phyloP scores from a whole-genome alignment of 2,888 invertebrate genomes.

The Folsomia candida region DNA sequence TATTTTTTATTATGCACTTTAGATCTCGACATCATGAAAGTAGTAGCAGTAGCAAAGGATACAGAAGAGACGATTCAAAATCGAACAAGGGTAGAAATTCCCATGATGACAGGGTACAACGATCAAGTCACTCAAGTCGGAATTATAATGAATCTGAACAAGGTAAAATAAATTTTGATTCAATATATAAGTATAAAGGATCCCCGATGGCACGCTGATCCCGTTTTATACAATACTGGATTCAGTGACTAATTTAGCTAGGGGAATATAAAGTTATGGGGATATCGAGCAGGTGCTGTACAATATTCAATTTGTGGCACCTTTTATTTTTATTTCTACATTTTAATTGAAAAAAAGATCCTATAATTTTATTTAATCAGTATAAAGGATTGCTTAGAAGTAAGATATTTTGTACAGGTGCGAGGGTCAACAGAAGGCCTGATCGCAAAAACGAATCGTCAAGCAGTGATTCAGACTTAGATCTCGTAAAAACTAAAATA shows the following conservation, averaged over 20 bases:
- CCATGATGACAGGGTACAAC: no score
- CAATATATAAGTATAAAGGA: no score
- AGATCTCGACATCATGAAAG: not conserved
- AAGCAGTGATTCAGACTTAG: slow-evolving; percentile 40
- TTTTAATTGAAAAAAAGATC: not conserved
- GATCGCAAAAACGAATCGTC: no score
- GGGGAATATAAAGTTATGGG: slow-evolving; percentile 23
- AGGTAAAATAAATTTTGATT: no score
- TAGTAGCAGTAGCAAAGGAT: slow-evolving; percentile 49
- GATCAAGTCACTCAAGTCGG: no score
- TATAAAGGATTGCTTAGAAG: no score
- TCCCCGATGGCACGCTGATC: slow-evolving; percentile 35
- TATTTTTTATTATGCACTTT: no score
- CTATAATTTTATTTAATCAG: no score
- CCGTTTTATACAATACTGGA: slow-evolving; percentile 11
- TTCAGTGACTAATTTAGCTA: slow-evolving; percentile 27
- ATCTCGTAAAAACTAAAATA: slow-evolving; percentile 19
- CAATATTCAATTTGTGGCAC: not conserved
- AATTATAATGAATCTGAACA: no score
- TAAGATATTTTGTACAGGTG: no score
- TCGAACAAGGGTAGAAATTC: no score
- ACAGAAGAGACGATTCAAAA: slow-evolving; percentile 43
- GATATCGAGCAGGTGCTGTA: slow-evolving; percentile 9
- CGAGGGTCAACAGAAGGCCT: no score
- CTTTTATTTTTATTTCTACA: not conserved